Conservation (phyloP, 2,113 vertebrate genomes). For the Odocoileus virginianus region DNA sequence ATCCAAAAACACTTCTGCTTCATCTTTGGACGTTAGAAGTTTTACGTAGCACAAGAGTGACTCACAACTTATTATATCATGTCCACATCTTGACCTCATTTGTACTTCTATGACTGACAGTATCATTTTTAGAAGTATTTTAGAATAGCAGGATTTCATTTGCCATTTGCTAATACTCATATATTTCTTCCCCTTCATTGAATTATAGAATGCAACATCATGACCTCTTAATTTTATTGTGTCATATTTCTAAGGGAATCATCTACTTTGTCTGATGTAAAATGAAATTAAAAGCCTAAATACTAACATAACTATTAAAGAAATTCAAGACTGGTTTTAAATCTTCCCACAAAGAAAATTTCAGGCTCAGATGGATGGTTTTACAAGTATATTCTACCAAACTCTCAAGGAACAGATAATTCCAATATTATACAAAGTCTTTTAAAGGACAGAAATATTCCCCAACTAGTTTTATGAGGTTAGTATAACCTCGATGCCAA, state of each 20-base stretch:
- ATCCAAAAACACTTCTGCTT: neutral
- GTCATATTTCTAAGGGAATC: neutral
- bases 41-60: neutral
- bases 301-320: neutral
- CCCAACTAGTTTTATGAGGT: neutral
- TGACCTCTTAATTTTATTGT: neutral
- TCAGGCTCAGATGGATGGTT: neutral
- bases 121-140: neutral
- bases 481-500: neutral
- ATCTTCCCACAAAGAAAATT: conserved; percentile 13
- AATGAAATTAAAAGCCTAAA: neutral
- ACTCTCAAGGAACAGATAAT: neutral
- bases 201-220: neutral
- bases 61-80: neutral
- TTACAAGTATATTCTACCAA: conserved; percentile 9
- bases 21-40: neutral
- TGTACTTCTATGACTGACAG: neutral
- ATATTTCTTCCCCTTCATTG: neutral
- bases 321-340: conserved; percentile 6
- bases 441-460: neutral
- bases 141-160: neutral
- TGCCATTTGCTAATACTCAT: neutral
- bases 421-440: neutral
- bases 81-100: neutral
- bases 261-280: conserved; percentile 3